Base-by-base conservation (phyloP, 2,797 vertebrate species). In the Simalia tracyae region DNA sequence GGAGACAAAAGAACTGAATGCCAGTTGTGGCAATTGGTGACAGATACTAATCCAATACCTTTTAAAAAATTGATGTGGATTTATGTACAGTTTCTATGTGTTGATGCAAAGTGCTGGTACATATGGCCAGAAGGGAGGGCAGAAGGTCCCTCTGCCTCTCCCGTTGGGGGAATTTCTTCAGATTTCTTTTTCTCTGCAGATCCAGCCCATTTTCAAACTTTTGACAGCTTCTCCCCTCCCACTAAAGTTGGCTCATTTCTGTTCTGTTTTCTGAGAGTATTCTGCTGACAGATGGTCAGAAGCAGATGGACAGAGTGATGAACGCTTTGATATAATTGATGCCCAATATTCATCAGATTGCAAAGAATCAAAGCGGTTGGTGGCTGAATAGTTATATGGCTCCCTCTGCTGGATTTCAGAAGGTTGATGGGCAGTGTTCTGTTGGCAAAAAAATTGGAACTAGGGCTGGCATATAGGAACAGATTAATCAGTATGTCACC, bases 381-480 rank as follows among this genome's bases (percentile, higher is more conserved):
- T 9, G 4, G 28, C 85, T 61, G 10, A 42, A n/a, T 63, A n/a
- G 86, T 36, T 88, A 6, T 7, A n/a, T 5, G 64, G 91, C 63
- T 2, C 88, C 91, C 88, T 76, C 91, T 86, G 56, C 84, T 90
- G 91, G 91, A 26, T 76, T 46, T 14, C 6, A 42, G 50, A 54
- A 54, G 50, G 4, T 8, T 19, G 7, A 24, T 42, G n/a, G 12
- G 60, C 76, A 22, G 9, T 57, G 31, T 63, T 46, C 2, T 68
- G 61, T 42, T 68, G 50, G 60, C 4, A 14, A 46, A 84, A 3
- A 66, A 42, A 76, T 10, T 76, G 42, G 36, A 46, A 81, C 19
- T 19, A 46, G 19, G 36, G 4, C 72, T 81, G 42, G 22, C 72
- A 46, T 19, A 81, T 46, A 42, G 31, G 31, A 42, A 42, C 36